phyloP scores from a whole-genome alignment of 1,140 invertebrate species.

The Apis florea region DNA sequence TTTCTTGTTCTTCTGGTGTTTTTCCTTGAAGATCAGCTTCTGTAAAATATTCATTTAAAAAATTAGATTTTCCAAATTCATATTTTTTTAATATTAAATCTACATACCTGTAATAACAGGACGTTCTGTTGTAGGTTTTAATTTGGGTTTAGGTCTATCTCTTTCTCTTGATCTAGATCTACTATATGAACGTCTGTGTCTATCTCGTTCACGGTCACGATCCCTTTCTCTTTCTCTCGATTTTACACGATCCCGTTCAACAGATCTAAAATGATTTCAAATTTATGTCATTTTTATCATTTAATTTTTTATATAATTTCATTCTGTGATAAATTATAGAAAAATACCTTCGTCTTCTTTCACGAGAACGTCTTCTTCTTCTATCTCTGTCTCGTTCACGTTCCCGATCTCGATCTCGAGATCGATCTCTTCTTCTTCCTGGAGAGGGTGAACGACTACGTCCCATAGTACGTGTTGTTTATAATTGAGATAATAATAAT shows the following conservation, averaged over 20 bases:
- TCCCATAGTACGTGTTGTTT: slow-evolving; percentile 66
- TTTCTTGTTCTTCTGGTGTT: slow-evolving; percentile 95
- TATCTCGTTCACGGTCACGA: slow-evolving; percentile 78
- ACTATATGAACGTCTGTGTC: slow-evolving; percentile 79
- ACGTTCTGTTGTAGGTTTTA: slow-evolving; percentile 78
- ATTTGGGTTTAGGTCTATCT: slow-evolving; percentile 75
- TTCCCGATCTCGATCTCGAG: slow-evolving; percentile 80
- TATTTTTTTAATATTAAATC: neutral
- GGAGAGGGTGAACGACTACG: slow-evolving; percentile 78
- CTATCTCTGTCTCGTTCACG: slow-evolving; percentile 80
- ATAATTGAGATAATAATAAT: neutral
- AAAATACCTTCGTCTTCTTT: slow-evolving; percentile 76
- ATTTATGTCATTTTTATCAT: neutral
- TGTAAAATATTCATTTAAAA: slow-evolving; percentile 55
- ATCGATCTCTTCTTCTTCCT: slow-evolving; percentile 79
- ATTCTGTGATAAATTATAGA: neutral
- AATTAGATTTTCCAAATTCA: neutral
- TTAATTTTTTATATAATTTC: neutral
- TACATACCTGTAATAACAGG: slow-evolving; percentile 81
- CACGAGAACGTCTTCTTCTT: slow-evolving; percentile 81
- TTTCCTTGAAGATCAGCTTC: slow-evolving; percentile 90
- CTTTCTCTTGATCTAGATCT: slow-evolving; percentile 80
- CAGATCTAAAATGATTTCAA: slow-evolving; percentile 65
- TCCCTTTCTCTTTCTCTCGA: slow-evolving; percentile 79
- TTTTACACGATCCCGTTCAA: slow-evolving; percentile 75